A percentile compares a stretch with the other conserved stretches of the same genome.
These are phyloP conservation scores for Nomia melanderi DNA, from an alignment of 1,140 invertebrate species.

Conservation along the genomic window DNA sequence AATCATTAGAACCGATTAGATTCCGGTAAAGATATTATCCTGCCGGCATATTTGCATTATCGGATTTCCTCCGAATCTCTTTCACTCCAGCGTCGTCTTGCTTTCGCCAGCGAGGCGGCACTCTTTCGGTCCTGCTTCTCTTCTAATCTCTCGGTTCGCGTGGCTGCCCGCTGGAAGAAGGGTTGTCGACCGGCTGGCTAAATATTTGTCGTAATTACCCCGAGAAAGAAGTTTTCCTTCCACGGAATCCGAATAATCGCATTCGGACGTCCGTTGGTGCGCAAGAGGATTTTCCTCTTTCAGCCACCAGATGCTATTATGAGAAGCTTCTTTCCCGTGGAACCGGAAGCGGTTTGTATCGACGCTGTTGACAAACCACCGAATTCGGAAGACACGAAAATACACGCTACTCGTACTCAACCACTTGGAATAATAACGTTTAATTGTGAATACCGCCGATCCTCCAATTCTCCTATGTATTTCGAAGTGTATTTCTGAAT, in stretches of 20 bases:
- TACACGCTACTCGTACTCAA: slow-evolving; percentile 37
- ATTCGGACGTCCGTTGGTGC: slow-evolving; percentile 28
- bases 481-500: background rate
- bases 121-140: slow-evolving; percentile 13
- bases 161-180: slow-evolving; percentile 73
- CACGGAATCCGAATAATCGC: slow-evolving; percentile 32
- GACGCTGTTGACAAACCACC: slow-evolving; percentile 7
- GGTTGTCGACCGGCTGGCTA: slow-evolving; percentile 78
- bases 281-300: slow-evolving; percentile 64
- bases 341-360: slow-evolving; percentile 50
- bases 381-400: slow-evolving; percentile 36
- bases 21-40: slow-evolving; percentile 57
- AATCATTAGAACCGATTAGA: slow-evolving; percentile 76
- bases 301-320: slow-evolving; percentile 41
- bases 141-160: slow-evolving; percentile 72
- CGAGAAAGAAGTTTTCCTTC: slow-evolving; percentile 48
- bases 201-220: slow-evolving; percentile 81
- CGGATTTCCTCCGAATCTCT: slow-evolving; percentile 51
- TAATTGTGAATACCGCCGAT: slow-evolving; percentile 31
- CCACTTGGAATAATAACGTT: slow-evolving; percentile 73
- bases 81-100: background rate
- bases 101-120: background rate
- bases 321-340: slow-evolving; percentile 10
- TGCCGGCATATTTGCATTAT: slow-evolving; percentile 55
- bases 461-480: background rate